Percentiles rank a stretch among this genome's conserved stretches.
These are phyloP conservation scores for Meloidogyne hapla DNA, from an alignment of 1,140 invertebrate species.

Conservation along the genomic window DNA sequence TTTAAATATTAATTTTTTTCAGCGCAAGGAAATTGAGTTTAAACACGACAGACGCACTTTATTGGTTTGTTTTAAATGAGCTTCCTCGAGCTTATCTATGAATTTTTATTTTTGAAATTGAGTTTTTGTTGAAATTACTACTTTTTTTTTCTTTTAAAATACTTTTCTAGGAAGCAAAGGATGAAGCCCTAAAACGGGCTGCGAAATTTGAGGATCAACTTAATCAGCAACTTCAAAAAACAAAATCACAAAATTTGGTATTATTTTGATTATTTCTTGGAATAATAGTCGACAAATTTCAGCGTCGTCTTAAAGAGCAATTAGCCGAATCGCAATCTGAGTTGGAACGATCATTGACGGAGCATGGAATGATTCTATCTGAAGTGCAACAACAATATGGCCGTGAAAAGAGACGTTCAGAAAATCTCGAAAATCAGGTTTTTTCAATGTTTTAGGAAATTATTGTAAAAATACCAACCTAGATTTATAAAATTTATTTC, in stretches of 20 bases:
- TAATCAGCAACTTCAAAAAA: slow-evolving; percentile 13
- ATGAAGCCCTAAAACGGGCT: not conserved
- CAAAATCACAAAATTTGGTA: slow-evolving; percentile 10
- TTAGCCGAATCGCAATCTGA: slow-evolving; percentile 38
- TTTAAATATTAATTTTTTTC: too few relatives aligned
- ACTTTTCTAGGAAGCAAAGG: not conserved
- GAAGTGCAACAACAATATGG: slow-evolving; percentile 49
- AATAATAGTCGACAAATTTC: slow-evolving; percentile 9
- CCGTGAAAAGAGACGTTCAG: slow-evolving; percentile 34
- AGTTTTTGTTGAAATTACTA: too few relatives aligned
- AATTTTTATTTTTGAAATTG: too few relatives aligned
- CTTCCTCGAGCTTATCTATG: too few relatives aligned
- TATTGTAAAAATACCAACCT: not conserved
- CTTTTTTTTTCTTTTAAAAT: too few relatives aligned
- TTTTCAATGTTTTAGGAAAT: not conserved
- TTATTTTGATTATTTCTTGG: not conserved
- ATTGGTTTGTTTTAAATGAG: slow-evolving; percentile 35
- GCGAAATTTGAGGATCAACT: slow-evolving; percentile 4
- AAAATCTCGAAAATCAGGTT: slow-evolving; percentile 47
- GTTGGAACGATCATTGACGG: slow-evolving; percentile 39
- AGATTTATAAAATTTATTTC: slow-evolving; percentile 10
- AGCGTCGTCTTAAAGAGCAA: slow-evolving; percentile 33
- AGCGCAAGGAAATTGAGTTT: slow-evolving; percentile 49
- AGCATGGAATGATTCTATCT: slow-evolving; percentile 45
- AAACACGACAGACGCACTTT: slow-evolving; percentile 40